Conservation (phyloP, 2,113 vertebrate genomes). For the Malurus cyaneus region DNA sequence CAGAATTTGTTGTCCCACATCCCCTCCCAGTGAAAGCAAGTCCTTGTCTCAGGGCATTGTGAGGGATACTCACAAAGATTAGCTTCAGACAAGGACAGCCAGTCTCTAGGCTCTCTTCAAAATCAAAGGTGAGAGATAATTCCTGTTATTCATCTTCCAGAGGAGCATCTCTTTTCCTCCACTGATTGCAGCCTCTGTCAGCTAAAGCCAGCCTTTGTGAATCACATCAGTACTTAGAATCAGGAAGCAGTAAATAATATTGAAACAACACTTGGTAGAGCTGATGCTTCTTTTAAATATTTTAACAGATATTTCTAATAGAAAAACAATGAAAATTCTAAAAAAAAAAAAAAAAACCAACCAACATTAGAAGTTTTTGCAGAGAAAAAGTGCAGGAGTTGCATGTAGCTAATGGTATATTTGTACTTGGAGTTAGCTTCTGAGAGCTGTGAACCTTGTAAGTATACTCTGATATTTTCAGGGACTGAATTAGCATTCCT, state of each 20-base stretch:
- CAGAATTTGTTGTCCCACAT: not conserved
- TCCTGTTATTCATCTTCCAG: not conserved
- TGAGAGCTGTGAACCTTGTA: not conserved
- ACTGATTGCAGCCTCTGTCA: not conserved
- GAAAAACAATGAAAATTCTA: not conserved
- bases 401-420: not conserved
- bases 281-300: not conserved
- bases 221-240: not conserved
- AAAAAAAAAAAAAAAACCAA: too few relatives aligned
- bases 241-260: not conserved
- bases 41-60: not conserved
- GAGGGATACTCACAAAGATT: not conserved
- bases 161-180: not conserved
- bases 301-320: not conserved
- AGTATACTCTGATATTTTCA: not conserved
- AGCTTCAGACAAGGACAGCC: conserved; percentile 25
- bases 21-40: not conserved
- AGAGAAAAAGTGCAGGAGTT: not conserved
- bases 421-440: not conserved
- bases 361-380: too few relatives aligned
- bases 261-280: not conserved
- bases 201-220: not conserved
- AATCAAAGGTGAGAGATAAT: conserved; percentile 35
- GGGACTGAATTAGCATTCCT: not conserved
- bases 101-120: not conserved